Conservation (phyloP, 2,888 invertebrate genomes). For the Lottia gigantea region DNA sequence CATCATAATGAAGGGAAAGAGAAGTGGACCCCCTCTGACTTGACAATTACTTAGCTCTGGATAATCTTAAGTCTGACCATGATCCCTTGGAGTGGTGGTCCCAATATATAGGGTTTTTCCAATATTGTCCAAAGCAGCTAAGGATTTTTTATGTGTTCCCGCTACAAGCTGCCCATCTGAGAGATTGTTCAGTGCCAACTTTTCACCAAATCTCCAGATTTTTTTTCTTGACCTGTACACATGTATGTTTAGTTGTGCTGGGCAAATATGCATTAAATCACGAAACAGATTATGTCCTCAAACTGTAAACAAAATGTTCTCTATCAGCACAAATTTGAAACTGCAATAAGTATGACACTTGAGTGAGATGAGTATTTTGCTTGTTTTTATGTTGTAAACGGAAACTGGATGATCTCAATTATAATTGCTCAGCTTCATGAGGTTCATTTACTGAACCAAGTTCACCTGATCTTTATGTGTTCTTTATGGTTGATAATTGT, state of each 20-base stretch:
- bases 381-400: too few species aligned
- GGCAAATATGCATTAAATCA: not conserved
- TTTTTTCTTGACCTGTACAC: too few species aligned
- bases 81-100: not conserved
- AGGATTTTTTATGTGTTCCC: not conserved
- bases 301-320: not conserved
- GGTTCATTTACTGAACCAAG: too few species aligned
- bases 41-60: not conserved
- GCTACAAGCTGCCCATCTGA: not conserved
- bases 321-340: too few species aligned
- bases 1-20: not conserved
- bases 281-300: not conserved
- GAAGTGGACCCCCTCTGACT: not conserved
- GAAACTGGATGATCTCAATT: too few species aligned
- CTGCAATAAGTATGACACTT: too few species aligned
- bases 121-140: not conserved
- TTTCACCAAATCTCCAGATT: too few species aligned
- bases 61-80: not conserved
- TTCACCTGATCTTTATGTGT: too few species aligned
- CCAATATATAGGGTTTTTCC: not conserved
- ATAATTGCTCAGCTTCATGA: too few species aligned
- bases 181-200: not conserved
- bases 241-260: too few species aligned
- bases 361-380: too few species aligned
- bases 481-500: too few species aligned